Percentiles rank a stretch among this genome's conserved stretches.
phyloP scores from a whole-genome alignment of 2,888 invertebrate species.

The Neocrepidodera transversa region DNA sequence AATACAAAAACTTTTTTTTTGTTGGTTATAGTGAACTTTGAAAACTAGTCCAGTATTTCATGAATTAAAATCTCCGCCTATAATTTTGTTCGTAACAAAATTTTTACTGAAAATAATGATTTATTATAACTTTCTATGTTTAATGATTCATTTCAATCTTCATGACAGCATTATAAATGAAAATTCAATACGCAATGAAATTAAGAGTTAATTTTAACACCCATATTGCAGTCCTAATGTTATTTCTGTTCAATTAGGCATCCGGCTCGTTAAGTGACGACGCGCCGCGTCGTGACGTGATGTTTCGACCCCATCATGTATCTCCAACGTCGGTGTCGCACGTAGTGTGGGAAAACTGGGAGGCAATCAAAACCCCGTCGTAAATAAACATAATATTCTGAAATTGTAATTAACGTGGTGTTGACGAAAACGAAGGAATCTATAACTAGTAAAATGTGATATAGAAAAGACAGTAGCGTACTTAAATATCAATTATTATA shows the following conservation, averaged over 20 bases:
- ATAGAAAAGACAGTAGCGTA: slow-evolving; percentile 8
- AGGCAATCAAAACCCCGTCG: slow-evolving; percentile 27
- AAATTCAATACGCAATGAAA: too few species aligned
- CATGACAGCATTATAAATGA: too few species aligned
- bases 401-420: slow-evolving; percentile 35
- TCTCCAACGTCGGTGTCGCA: slow-evolving; percentile 8
- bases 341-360: slow-evolving; percentile 8
- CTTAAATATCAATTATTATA: too few species aligned
- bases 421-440: slow-evolving; percentile 28
- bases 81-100: too few species aligned
- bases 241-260: slow-evolving; percentile 25
- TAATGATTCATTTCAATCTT: too few species aligned
- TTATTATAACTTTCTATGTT: too few species aligned
- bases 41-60: too few species aligned
- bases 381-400: slow-evolving; percentile 33
- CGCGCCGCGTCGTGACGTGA: slow-evolving; percentile 14
- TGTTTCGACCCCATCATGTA: slow-evolving; percentile 27
- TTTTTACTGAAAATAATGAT: too few species aligned
- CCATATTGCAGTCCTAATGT: slow-evolving; percentile 14
- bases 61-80: too few species aligned
- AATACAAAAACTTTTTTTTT: too few species aligned
- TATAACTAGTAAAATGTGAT: slow-evolving; percentile 9
- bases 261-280: slow-evolving; percentile 16
- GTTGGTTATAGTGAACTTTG: too few species aligned
- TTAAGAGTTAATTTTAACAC: too few species aligned